Percentiles rank a stretch among this genome's conserved stretches.
Evolutionary conservation across 2,113 vertebrate species (phyloP).

Genomic region (Gadus chalcogrammus): DNA sequence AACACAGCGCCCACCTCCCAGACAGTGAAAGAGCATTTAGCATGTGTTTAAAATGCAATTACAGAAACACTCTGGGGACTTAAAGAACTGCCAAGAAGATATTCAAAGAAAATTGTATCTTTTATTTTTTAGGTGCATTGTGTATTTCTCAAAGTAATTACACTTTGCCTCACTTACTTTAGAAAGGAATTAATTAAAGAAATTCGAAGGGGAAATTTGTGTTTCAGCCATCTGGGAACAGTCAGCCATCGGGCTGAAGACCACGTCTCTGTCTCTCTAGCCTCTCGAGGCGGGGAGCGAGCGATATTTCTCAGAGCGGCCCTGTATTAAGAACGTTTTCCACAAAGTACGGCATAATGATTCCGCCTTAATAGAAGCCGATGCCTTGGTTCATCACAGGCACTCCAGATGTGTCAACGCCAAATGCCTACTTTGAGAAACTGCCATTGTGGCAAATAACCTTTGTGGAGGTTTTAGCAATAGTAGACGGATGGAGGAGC

Average conservation of each 20-base stretch:
- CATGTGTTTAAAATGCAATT: conserved; percentile 53
- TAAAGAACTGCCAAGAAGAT: conserved; percentile 30
- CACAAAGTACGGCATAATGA: conserved; percentile 36
- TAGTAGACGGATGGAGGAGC: conserved; percentile 4
- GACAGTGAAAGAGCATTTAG: conserved; percentile 39
- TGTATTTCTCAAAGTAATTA: conserved; percentile 46
- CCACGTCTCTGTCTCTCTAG: conserved; percentile 12
- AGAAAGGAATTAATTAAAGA: conserved; percentile 51
- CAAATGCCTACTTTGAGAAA: conserved; percentile 21
- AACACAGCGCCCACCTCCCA: conserved; percentile 24
- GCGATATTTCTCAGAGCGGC: conserved; percentile 33
- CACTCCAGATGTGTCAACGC: conserved; percentile 19
- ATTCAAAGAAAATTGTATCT: conserved; percentile 40
- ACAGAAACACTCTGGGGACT: conserved; percentile 29
- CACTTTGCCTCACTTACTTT: conserved; percentile 19
- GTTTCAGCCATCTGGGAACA: conserved; percentile 38
- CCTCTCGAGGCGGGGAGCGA: conserved; percentile 27
- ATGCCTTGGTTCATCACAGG: conserved; percentile 27
- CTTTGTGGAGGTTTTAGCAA: conserved; percentile 10
- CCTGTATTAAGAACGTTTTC: conserved; percentile 41
- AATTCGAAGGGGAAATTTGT: conserved; percentile 41
- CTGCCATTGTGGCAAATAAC: conserved; percentile 27
- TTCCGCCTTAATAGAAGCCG: conserved; percentile 27
- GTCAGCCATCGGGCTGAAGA: not conserved
- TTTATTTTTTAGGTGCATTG: conserved; percentile 23